A percentile compares a stretch with the other conserved stretches of the same genome.
These are phyloP conservation scores for Marasmarcha lunaedactyla DNA, from an alignment of 2,888 invertebrate genomes.

Conservation along the genomic window DNA sequence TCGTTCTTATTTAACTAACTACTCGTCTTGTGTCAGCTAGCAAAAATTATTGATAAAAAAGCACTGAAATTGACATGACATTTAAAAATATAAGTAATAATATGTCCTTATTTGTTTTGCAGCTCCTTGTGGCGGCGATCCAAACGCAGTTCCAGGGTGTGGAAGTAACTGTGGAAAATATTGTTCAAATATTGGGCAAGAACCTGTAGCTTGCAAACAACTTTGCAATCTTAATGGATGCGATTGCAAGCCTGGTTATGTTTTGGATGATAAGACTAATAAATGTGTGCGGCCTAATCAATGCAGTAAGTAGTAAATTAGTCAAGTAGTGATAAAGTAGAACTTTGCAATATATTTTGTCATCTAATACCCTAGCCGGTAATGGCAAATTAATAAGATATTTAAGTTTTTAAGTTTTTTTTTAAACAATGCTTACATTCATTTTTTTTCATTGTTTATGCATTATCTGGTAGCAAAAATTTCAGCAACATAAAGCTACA, in stretches of 20 bases:
- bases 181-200: slow-evolving; percentile 11
- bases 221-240: slow-evolving; percentile 18
- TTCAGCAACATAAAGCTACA: no score
- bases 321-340: not conserved
- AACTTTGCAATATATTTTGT: no score
- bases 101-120: slow-evolving; percentile 3
- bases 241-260: slow-evolving; percentile 17
- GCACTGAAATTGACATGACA: not conserved
- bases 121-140: slow-evolving; percentile 13
- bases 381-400: no score
- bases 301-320: slow-evolving; percentile 22
- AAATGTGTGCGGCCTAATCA: slow-evolving; percentile 20
- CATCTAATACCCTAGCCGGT: no score
- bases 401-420: no score
- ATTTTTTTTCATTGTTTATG: no score
- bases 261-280: slow-evolving; percentile 11
- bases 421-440: no score
- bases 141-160: slow-evolving; percentile 17
- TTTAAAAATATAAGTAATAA: slow-evolving; percentile 4
- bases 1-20: not conserved
- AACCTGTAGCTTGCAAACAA: slow-evolving; percentile 9
- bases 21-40: not conserved
- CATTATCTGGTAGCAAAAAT: no score
- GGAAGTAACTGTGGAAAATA: slow-evolving; percentile 16
- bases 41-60: not conserved